A percentile compares a stretch with the other conserved stretches of the same genome.
phyloP scores from a whole-genome alignment of 2,797 vertebrate species.

The Pangasius macronema region DNA sequence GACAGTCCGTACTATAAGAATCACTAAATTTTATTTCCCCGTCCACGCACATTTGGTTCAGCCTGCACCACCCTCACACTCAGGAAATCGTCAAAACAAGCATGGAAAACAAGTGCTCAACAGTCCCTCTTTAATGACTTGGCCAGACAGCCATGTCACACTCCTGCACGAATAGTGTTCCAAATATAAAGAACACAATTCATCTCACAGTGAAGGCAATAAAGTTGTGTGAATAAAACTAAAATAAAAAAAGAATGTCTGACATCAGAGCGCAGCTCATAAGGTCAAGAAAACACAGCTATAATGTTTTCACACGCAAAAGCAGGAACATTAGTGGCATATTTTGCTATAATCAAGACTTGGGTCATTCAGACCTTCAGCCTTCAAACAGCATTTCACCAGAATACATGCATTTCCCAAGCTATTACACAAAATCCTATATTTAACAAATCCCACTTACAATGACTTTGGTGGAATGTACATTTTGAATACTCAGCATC shows the following conservation, averaged over 20 bases:
- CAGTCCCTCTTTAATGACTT: conserved; percentile 57
- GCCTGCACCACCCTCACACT: conserved; percentile 10
- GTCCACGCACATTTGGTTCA: conserved; percentile 32
- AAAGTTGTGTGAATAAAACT: conserved; percentile 12
- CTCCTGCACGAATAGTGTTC: conserved; percentile 18
- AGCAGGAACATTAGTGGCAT: background rate
- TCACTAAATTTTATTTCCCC: background rate
- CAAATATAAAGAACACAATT: conserved; percentile 26
- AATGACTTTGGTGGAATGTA: background rate
- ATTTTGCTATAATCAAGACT: background rate
- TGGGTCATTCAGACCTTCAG: background rate
- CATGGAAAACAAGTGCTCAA: conserved; percentile 19
- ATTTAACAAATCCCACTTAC: background rate
- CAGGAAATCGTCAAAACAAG: conserved; percentile 3
- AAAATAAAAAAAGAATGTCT: background rate
- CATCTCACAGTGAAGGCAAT: conserved; percentile 12
- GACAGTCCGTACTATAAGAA: background rate
- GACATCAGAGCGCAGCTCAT: background rate
- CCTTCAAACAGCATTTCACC: background rate
- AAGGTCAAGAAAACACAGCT: background rate
- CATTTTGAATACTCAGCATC: background rate
- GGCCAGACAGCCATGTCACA: conserved; percentile 49
- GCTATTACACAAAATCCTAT: background rate
- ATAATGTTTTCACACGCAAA: background rate
- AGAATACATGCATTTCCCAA: background rate